Conservation (phyloP, 2,888 invertebrate species). For the Cephus sareptanus region DNA sequence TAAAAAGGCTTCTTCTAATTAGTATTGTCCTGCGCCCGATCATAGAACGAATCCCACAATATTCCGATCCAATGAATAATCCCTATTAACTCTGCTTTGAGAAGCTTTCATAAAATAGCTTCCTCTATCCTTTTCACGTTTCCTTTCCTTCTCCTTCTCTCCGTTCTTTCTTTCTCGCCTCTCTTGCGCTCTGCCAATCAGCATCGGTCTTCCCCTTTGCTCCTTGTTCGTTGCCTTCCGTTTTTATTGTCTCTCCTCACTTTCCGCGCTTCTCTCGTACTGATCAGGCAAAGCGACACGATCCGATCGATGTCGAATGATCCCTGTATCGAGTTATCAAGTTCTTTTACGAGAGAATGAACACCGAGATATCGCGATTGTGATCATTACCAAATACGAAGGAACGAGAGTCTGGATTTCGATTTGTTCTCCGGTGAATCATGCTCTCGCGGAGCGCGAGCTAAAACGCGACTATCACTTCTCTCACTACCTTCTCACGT, state of each 20-base stretch:
- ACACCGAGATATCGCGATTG: background rate
- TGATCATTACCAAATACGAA: background rate
- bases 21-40: background rate
- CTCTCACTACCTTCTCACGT: slow-evolving; percentile 35
- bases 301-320: background rate
- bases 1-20: background rate
- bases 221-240: background rate
- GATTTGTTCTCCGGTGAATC: slow-evolving; percentile 20
- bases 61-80: background rate
- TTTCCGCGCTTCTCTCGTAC: background rate
- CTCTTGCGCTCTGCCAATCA: background rate
- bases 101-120: background rate
- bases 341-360: background rate
- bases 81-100: background rate
- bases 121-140: background rate
- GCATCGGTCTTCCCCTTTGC: background rate
- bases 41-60: background rate
- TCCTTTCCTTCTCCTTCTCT: background rate
- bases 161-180: background rate
- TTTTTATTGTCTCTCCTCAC: background rate
- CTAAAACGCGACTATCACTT: slow-evolving; percentile 46
- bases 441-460: slow-evolving; percentile 49
- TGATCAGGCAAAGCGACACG: background rate
- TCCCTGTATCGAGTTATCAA: background rate
- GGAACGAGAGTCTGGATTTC: background rate